Percentiles rank a stretch among this genome's conserved stretches.
These are phyloP conservation scores for Serranus cabrilla DNA, from an alignment of 2,797 vertebrate species.

Conservation along the genomic window DNA sequence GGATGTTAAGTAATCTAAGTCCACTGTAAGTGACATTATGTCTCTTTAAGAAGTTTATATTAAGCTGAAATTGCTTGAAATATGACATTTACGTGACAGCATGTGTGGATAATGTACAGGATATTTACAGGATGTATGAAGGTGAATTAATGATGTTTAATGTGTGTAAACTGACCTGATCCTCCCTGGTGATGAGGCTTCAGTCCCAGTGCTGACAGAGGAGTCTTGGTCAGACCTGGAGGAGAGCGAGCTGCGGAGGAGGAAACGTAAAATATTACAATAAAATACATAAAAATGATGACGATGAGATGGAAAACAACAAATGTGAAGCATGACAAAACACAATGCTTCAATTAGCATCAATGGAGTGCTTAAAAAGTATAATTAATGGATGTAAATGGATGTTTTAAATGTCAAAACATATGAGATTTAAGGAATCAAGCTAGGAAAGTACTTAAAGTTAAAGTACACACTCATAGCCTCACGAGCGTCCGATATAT, in stretches of 20 bases:
- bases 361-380: neutral
- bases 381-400: no score
- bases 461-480: neutral
- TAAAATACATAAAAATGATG: no score
- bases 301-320: no score
- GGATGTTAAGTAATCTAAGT: neutral
- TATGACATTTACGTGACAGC: neutral
- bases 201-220: slow-evolving; percentile 89
- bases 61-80: neutral
- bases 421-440: no score
- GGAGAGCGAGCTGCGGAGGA: slow-evolving; percentile 68
- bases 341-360: neutral
- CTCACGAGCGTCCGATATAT: neutral
- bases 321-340: neutral
- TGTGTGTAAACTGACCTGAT: slow-evolving; percentile 70
- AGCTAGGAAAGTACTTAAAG: neutral
- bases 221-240: slow-evolving; percentile 87
- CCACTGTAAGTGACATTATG: no score
- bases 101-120: neutral
- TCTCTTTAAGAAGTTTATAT: neutral
- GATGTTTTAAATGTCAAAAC: no score
- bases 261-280: neutral
- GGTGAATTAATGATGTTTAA: neutral
- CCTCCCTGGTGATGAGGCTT: slow-evolving; percentile 85
- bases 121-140: neutral